These are phyloP conservation scores for Lepidocyrtoides sp. DNA, from an alignment of 2,888 invertebrate genomes.

Conservation along the genomic window DNA sequence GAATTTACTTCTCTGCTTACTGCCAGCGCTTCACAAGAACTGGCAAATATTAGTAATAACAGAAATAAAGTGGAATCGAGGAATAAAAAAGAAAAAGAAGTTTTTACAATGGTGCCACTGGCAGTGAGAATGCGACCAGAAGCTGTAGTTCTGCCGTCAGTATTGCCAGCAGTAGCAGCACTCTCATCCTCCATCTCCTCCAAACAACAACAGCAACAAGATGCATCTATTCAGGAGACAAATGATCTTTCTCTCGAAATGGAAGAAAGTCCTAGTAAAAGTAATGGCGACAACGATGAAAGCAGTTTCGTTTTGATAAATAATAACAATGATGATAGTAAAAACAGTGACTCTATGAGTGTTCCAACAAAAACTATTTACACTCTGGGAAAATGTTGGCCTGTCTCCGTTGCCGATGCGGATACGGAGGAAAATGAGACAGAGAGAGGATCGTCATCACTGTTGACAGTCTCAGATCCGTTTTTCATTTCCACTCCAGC, in stretches of 20 bases:
- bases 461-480: conserved; percentile 12
- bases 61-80: not conserved
- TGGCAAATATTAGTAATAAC: conserved; percentile 27
- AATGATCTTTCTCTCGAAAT: conserved; percentile 38
- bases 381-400: conserved; percentile 33
- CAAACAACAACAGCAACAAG: conserved; percentile 43
- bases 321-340: conserved; percentile 50
- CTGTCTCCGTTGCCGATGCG: not conserved
- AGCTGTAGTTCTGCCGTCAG: not conserved
- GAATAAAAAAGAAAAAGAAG: conserved; percentile 1
- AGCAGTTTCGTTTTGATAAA: conserved; percentile 50
- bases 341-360: not conserved
- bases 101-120: conserved; percentile 23
- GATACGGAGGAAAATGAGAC: conserved; percentile 10
- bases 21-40: not conserved
- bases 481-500: conserved; percentile 32
- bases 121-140: conserved; percentile 20
- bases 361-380: not conserved
- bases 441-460: not conserved
- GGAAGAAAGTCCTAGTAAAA: conserved; percentile 10
- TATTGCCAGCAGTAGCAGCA: not conserved
- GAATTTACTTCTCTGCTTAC: conserved; percentile 19
- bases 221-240: conserved; percentile 24
- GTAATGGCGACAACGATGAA: conserved; percentile 18
- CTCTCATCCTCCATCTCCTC: not conserved